These are phyloP conservation scores for Podiceps cristatus DNA, from an alignment of 2,113 vertebrate genomes.

Conservation along the genomic window DNA sequence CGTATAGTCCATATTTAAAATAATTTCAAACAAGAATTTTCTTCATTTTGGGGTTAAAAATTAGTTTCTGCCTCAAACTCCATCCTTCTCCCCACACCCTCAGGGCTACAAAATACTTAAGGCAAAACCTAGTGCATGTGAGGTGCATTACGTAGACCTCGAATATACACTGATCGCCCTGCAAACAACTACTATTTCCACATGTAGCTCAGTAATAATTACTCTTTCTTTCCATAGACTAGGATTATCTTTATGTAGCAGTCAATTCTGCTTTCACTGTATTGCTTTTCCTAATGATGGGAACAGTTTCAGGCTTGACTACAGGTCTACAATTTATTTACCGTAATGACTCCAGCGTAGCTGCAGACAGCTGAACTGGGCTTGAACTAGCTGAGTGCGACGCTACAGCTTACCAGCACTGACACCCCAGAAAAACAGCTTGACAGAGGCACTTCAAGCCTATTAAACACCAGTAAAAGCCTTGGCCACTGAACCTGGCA, in stretches of 20 bases:
- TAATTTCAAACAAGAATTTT: not conserved
- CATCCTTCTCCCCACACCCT: not conserved
- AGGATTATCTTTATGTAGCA: not conserved
- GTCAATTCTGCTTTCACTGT: not conserved
- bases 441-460: not conserved
- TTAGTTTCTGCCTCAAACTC: not conserved
- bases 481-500: not conserved
- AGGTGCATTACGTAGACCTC: rapidly evolving
- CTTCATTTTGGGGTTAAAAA: not conserved
- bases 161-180: not conserved
- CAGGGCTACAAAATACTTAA: not conserved
- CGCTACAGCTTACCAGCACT: not conserved
- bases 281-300: not conserved
- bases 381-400: not conserved
- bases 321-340: not conserved
- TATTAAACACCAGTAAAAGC: not conserved
- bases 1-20: not conserved
- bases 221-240: not conserved
- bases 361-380: not conserved
- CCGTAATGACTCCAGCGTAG: not conserved
- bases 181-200: not conserved
- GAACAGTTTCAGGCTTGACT: not conserved
- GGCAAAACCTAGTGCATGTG: not conserved
- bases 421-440: not conserved
- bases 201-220: not conserved